A percentile compares a stretch with the other conserved stretches of the same genome.
phyloP scores from a whole-genome alignment of 2,888 invertebrate genomes.

The Cantharis lateralis region DNA sequence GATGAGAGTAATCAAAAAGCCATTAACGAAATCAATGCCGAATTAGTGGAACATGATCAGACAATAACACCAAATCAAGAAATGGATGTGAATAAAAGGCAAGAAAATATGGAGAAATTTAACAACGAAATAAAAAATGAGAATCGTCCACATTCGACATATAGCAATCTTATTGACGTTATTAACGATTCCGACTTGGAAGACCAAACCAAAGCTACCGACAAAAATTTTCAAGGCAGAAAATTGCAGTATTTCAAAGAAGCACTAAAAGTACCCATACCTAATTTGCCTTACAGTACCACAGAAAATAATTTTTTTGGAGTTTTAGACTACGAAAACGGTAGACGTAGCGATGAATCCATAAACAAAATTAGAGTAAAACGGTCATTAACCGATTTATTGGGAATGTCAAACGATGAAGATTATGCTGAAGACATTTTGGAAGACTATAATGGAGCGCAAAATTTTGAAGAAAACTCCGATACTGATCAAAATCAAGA shows the following conservation, averaged over 20 bases:
- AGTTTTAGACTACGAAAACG: constrained; percentile 21
- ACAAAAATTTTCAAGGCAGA: not conserved
- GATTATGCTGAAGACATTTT: constrained; percentile 37
- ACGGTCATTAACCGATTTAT: constrained; percentile 29
- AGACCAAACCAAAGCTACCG: not conserved
- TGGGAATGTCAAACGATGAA: constrained; percentile 39
- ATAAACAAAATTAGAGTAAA: constrained; percentile 18
- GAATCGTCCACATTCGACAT: not conserved
- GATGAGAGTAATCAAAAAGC: not conserved
- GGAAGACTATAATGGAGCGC: not conserved
- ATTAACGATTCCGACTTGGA: not conserved
- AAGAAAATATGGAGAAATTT: not conserved
- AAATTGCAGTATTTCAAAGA: constrained; percentile 1
- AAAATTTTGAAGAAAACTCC: constrained; percentile 5
- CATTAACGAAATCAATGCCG: not conserved
- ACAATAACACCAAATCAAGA: not conserved
- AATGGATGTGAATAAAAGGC: not conserved
- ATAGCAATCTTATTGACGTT: not conserved
- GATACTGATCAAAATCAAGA: not conserved
- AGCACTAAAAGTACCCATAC: not conserved
- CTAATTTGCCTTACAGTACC: not conserved
- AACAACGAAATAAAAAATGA: not conserved
- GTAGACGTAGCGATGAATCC: constrained; percentile 13
- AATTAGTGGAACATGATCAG: not conserved
- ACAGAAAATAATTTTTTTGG: not conserved